Evolutionary conservation across 1,140 invertebrate genomes (phyloP).

Genomic region (Pseudomyrmex sp.): DNA sequence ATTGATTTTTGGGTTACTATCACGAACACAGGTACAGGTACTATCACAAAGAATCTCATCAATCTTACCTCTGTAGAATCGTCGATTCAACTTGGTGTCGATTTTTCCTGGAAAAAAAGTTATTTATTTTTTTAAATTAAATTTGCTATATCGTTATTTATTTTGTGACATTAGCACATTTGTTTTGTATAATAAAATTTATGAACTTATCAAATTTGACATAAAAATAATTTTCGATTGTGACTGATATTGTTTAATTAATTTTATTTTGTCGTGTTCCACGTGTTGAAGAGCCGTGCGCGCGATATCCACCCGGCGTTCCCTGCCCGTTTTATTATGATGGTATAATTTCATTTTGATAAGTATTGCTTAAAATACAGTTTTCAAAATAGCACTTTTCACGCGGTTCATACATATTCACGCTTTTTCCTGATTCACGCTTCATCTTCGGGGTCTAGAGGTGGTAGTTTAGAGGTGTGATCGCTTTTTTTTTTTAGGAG

Average conservation of each 20-base stretch:
- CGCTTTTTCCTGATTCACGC: slow-evolving; percentile 19
- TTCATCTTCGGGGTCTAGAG: background rate
- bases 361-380: slow-evolving; percentile 35
- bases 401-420: background rate
- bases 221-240: background rate
- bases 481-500: background rate
- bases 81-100: background rate
- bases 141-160: background rate
- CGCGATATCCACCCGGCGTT: slow-evolving; percentile 69
- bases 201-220: background rate
- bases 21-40: slow-evolving; percentile 90
- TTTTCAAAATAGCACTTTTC: slow-evolving; percentile 18
- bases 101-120: background rate
- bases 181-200: background rate
- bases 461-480: background rate
- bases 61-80: slow-evolving; percentile 1
- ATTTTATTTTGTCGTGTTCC: slow-evolving; percentile 61
- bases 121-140: too few species aligned
- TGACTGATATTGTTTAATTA: slow-evolving; percentile 48
- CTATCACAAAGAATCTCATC: slow-evolving; percentile 2
- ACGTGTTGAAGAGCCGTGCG: slow-evolving; percentile 67
- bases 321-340: slow-evolving; percentile 69
- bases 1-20: slow-evolving; percentile 99
- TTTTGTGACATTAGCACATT: background rate
- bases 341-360: slow-evolving; percentile 74